Conservation (phyloP, 2,888 invertebrate species). For the Ophion ventricosus region DNA sequence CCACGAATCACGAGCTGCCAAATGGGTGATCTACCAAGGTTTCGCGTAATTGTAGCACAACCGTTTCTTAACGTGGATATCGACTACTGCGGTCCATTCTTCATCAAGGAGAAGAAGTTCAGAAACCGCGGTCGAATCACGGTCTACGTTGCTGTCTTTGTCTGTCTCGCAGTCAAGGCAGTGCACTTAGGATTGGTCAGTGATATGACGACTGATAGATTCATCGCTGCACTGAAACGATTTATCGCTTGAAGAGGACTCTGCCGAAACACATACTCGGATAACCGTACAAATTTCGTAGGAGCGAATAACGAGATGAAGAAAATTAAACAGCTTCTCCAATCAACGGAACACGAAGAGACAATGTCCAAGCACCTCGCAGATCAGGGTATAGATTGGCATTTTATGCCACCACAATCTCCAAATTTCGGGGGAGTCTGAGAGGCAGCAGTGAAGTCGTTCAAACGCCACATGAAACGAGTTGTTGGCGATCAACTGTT, state of each 20-base stretch:
- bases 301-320: background rate
- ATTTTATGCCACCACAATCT: constrained; percentile 7
- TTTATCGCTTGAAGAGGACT: constrained; percentile 57
- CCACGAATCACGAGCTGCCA: constrained; percentile 22
- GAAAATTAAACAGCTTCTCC: constrained; percentile 45
- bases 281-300: no score
- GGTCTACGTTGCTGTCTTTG: constrained; percentile 61
- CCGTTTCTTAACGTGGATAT: constrained; percentile 59
- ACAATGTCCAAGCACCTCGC: constrained; percentile 8
- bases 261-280: no score
- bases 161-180: constrained; percentile 61
- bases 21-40: constrained; percentile 54
- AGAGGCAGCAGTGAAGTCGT: constrained; percentile 45
- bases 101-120: constrained; percentile 51
- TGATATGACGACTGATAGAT: constrained; percentile 62
- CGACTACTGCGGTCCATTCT: constrained; percentile 65
- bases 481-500: constrained; percentile 36
- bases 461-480: constrained; percentile 41
- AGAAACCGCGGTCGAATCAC: constrained; percentile 62
- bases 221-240: constrained; percentile 57
- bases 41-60: background rate
- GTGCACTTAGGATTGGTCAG: constrained; percentile 62
- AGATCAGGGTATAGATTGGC: constrained; percentile 6
- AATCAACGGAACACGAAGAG: constrained; percentile 29
- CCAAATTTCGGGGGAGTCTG: constrained; percentile 1